Conservation (phyloP, 2,797 vertebrate species). For the Crenuchus spilurus region DNA sequence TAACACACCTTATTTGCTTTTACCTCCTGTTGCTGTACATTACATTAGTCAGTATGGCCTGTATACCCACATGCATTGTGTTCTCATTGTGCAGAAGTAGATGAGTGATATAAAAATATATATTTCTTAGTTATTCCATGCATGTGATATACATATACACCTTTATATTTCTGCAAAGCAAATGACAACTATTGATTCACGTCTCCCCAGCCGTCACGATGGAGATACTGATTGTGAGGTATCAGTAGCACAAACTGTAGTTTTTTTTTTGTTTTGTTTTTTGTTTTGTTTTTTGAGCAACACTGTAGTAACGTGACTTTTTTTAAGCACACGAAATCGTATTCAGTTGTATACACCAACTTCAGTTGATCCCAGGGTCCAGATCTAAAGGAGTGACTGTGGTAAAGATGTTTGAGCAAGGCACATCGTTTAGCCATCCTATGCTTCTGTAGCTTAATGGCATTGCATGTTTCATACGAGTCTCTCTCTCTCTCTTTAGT, state of each 20-base stretch:
- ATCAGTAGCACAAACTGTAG: conserved; percentile 44
- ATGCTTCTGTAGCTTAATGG: conserved; percentile 74
- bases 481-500: conserved; percentile 57
- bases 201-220: conserved; percentile 26
- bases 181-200: conserved; percentile 23
- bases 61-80: conserved; percentile 35
- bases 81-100: conserved; percentile 35
- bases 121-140: conserved; percentile 56
- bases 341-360: conserved; percentile 24
- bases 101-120: conserved; percentile 56
- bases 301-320: conserved; percentile 50
- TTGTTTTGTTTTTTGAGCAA: conserved; percentile 23
- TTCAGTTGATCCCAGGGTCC: conserved; percentile 48
- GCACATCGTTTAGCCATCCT: conserved; percentile 83
- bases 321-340: neutral
- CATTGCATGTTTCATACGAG: conserved; percentile 62
- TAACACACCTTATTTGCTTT: neutral
- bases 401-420: conserved; percentile 76
- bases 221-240: conserved; percentile 34
- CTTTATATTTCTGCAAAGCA: conserved; percentile 44
- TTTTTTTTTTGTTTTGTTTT: too few relatives aligned
- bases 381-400: conserved; percentile 55
- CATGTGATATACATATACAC: conserved; percentile 50
- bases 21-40: neutral
- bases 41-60: conserved; percentile 1